phyloP scores from a whole-genome alignment of 2,888 invertebrate species.

The Biston betularia region DNA sequence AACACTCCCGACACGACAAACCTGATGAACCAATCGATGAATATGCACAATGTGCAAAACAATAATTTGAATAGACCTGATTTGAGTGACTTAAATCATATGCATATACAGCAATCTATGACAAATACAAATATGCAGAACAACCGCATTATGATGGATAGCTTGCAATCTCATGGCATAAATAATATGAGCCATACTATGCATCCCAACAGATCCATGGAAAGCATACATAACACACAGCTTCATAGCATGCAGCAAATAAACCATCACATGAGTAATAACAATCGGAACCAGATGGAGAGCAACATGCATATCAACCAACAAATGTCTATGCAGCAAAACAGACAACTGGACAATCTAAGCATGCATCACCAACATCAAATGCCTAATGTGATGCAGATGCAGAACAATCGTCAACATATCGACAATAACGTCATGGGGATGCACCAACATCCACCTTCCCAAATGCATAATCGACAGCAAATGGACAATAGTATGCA shows the following conservation, averaged over 20 bases:
- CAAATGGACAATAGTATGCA: constrained; percentile 77
- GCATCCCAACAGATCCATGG: constrained; percentile 76
- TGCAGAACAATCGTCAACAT: constrained; percentile 75
- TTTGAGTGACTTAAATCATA: constrained; percentile 73
- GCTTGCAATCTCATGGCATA: constrained; percentile 74
- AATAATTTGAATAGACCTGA: constrained; percentile 74
- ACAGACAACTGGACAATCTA: constrained; percentile 75
- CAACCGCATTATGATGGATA: constrained; percentile 80
- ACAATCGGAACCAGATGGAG: constrained; percentile 70
- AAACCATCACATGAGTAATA: constrained; percentile 74
- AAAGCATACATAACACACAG: constrained; percentile 75
- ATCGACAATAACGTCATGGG: constrained; percentile 75
- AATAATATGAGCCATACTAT: constrained; percentile 75
- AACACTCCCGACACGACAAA: constrained; percentile 71
- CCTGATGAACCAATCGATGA: constrained; percentile 76
- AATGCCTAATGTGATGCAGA: constrained; percentile 79
- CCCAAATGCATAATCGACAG: constrained; percentile 79
- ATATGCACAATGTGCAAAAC: constrained; percentile 71
- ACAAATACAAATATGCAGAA: constrained; percentile 67
- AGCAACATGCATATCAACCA: constrained; percentile 77
- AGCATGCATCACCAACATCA: constrained; percentile 79
- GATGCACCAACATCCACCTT: constrained; percentile 78
- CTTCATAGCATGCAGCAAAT: constrained; percentile 79
- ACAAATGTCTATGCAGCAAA: constrained; percentile 76
- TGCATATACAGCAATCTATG: constrained; percentile 76